Percentiles rank a stretch among this genome's conserved stretches.
Conservation (phyloP, 2,797 vertebrate genomes). For the Siniperca scherzeri region DNA sequence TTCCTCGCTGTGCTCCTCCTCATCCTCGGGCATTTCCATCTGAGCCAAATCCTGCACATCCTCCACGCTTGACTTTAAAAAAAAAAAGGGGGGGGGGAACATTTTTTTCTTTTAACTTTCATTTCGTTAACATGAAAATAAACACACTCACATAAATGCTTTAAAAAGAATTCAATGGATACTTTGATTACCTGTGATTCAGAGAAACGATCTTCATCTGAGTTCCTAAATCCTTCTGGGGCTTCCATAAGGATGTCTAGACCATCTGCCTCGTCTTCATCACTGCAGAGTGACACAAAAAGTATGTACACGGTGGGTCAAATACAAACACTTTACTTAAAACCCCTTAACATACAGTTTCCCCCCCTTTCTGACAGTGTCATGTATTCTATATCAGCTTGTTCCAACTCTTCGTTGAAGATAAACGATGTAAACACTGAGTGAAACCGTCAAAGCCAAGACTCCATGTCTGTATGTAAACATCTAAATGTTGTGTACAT, state of each 20-base stretch:
- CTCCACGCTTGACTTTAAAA: conserved; percentile 62
- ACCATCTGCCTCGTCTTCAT: conserved; percentile 62
- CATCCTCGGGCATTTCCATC: conserved; percentile 63
- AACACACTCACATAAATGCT: neutral
- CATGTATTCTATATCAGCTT: neutral
- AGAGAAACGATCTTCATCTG: conserved; percentile 80
- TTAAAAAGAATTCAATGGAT: neutral
- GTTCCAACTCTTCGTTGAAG: neutral
- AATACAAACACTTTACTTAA: neutral
- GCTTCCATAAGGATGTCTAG: conserved; percentile 83
- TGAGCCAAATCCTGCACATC: conserved; percentile 71
- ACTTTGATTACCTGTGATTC: conserved; percentile 75
- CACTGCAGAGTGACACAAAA: conserved; percentile 57
- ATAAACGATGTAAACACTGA: neutral
- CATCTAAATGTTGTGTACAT: neutral
- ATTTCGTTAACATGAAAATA: neutral
- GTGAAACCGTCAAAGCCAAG: neutral
- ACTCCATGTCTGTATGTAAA: neutral
- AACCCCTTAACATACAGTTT: neutral
- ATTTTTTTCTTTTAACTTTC: neutral
- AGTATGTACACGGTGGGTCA: neutral
- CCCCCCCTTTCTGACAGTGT: neutral
- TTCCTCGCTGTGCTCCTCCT: conserved; percentile 57
- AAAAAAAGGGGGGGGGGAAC: neutral
- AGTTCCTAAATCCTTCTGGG: conserved; percentile 84